Base-by-base conservation (phyloP, 37 sponge, comb jelly and placozoan genomes). In the Beroe ovata region DNA sequence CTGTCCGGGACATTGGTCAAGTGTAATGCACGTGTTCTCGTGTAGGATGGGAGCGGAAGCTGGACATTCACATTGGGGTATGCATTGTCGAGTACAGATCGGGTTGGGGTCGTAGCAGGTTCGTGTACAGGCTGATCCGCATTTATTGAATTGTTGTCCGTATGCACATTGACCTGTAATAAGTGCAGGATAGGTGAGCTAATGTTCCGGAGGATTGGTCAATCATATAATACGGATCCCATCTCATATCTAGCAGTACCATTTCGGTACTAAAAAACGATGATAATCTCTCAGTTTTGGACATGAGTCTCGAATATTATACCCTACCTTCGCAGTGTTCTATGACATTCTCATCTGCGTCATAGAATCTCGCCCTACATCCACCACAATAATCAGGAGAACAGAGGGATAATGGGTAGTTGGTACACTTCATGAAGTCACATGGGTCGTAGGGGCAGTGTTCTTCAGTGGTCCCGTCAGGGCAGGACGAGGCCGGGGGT, bases 1-100 rank as follows among this genome's bases (percentile, higher is more conserved):
- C n/a, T n/a, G n/a, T 47, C 11, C 11, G 54, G 54, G 54, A 47
- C 54, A 47, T 16, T 47, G 11, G 6, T 47, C 11, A 6, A 16
- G 54, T 11, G 6, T 47, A 47, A 47, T 47, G 54, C 54, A 47
- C 11, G 6, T 47, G 54, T 6, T 16, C 11, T 47, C 11, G 54
- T 47, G 54, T 47, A 47, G 54, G 54, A 47, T 47, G 54, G 54
- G 54, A 11, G 54, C 54, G 11, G 6, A 19, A 20, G 47, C 18
- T 42, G 84, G 84, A 42, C 84, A 77, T 20, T 33, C 26, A 25
- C 84, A 77, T 19, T 54, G n/a, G n/a, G 84, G 84, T 1, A 77
- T 54, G 41, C 84, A 77, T 25, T 36, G 38, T 47, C 54, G 54
- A 16, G 54, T 47, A 11, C 54, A 47, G 54, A 11, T 11, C 11